A percentile compares a stretch with the other conserved stretches of the same genome.
Evolutionary conservation across 2,797 vertebrate species (phyloP).

Genomic region (Alosa sapidissima): DNA sequence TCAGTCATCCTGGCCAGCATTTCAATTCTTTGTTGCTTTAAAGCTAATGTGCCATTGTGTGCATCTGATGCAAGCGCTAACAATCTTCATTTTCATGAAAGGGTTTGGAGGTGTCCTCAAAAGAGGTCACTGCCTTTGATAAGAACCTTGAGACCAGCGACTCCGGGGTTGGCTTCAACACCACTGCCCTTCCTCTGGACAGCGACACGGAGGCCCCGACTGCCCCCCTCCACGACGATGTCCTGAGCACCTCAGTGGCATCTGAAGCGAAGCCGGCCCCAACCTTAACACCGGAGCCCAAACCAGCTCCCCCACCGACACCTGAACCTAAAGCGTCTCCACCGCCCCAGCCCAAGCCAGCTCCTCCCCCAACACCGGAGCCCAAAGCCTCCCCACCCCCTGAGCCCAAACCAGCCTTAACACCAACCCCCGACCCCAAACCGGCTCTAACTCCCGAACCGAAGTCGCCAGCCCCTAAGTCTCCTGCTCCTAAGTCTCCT

Average conservation of each 20-base stretch:
- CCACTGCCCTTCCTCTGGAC: slow-evolving; percentile 75
- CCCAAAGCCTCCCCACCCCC: slow-evolving; percentile 10
- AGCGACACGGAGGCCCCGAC: slow-evolving; percentile 75
- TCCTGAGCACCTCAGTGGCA: slow-evolving; percentile 45
- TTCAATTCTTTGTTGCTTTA: background rate
- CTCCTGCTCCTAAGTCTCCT: slow-evolving; percentile 46
- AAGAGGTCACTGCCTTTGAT: slow-evolving; percentile 68
- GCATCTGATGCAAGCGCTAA: background rate
- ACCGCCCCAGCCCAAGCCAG: slow-evolving; percentile 33
- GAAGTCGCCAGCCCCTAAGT: slow-evolving; percentile 55
- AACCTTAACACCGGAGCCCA: slow-evolving; percentile 61
- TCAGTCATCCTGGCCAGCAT: background rate
- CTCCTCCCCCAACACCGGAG: slow-evolving; percentile 41
- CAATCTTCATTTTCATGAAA: slow-evolving; percentile 48
- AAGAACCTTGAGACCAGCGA: slow-evolving; percentile 80
- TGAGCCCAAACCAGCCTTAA: slow-evolving; percentile 25
- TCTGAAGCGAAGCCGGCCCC: slow-evolving; percentile 48
- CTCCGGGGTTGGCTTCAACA: slow-evolving; percentile 81
- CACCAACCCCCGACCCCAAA: slow-evolving; percentile 50
- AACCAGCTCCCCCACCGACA: slow-evolving; percentile 34
- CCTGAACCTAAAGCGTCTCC: slow-evolving; percentile 34
- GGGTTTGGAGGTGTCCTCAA: slow-evolving; percentile 81
- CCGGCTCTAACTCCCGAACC: slow-evolving; percentile 45
- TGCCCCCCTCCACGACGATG: slow-evolving; percentile 43
- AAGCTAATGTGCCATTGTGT: background rate